Conservation (phyloP, 2,113 vertebrate genomes). For the Clarias batrachus region DNA sequence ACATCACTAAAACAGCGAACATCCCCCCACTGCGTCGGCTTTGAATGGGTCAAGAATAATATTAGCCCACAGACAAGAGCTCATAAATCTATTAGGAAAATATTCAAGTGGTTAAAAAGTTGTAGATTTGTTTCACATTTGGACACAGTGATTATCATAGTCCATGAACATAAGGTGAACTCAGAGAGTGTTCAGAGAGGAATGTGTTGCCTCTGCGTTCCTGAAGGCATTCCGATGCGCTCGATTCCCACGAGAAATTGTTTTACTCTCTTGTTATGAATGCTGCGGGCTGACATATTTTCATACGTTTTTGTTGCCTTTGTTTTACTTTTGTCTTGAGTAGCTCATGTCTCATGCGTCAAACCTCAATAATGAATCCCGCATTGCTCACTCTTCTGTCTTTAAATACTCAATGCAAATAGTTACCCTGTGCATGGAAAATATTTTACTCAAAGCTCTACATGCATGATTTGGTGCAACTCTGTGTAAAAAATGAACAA, state of each 20-base stretch:
- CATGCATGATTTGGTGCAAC: neutral
- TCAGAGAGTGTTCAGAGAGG: neutral
- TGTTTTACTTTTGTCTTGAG: conserved; percentile 15
- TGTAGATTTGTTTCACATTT: conserved; percentile 38
- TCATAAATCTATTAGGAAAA: conserved; percentile 57
- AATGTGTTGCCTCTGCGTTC: neutral
- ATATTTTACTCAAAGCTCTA: conserved; percentile 24
- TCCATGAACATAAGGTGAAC: conserved; percentile 4
- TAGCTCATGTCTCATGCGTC: neutral
- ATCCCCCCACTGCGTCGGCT: conserved; percentile 33
- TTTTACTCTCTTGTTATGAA: neutral
- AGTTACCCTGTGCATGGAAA: neutral
- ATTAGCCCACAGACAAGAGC: conserved; percentile 56
- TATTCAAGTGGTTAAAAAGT: conserved; percentile 43
- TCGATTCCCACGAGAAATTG: conserved; percentile 42
- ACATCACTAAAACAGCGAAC: conserved; percentile 55
- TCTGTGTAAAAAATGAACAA: neutral
- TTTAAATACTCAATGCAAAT: conserved; percentile 8
- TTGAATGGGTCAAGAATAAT: conserved; percentile 61
- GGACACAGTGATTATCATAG: neutral
- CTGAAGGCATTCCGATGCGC: conserved; percentile 1
- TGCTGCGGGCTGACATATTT: conserved; percentile 38
- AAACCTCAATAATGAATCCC: conserved; percentile 16
- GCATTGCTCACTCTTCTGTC: neutral
- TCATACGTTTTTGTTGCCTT: conserved; percentile 32